Evolutionary conservation across 2,113 vertebrate genomes (phyloP), one percentile per base, ranked within the genome.

Genomic region (Bubo bubo): DNA sequence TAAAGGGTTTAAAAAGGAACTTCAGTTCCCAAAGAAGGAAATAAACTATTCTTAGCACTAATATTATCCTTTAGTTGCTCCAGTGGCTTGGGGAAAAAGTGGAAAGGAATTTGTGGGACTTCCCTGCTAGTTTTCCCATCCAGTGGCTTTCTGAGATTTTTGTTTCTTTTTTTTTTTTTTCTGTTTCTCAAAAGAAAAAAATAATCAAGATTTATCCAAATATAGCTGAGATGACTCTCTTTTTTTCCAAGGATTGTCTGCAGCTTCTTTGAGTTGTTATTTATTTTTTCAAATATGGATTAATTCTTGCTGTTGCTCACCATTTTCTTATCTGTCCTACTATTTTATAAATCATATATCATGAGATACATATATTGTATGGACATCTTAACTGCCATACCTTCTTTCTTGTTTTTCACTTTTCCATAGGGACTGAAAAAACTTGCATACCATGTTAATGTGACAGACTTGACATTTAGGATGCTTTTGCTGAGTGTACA

Each of bases 341-440:
- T 83, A 16, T 76, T 75, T 86, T 52, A 43, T 56, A 79, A 86
- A 71, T 34, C 24, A 10, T 27, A 6, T 79, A 13, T 45, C 18
- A 8, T 47, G 73, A 35, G 8, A 76, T 56, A 3, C 6, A 49
- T 52, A 28, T 35, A 22, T 52, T 63, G 10, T 21, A 41, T 6
- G 7, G 8, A 30, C 7, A 56, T 37, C 13, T 66, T 60, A 89
- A 80, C 4, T 0, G 7, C 5, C 0, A 0, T 52, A n/a, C 22
- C 3, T 50, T 85, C 8, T 63, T 87, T 73, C 30, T 56, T 68
- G 13, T 20, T 95, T 80, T 79, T 73, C 5, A 39, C 3, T 86
- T 83, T 92, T 67, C 43, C 18, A n/a, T 43, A 30, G 13, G 5
- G 15, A 79, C 11, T 49, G 8, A 49, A 45, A 90, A 79, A 81